Evolutionary conservation across 2,113 vertebrate species (phyloP), one percentile per base, ranked within the genome.

Genomic region (Entelurus aequoreus): DNA sequence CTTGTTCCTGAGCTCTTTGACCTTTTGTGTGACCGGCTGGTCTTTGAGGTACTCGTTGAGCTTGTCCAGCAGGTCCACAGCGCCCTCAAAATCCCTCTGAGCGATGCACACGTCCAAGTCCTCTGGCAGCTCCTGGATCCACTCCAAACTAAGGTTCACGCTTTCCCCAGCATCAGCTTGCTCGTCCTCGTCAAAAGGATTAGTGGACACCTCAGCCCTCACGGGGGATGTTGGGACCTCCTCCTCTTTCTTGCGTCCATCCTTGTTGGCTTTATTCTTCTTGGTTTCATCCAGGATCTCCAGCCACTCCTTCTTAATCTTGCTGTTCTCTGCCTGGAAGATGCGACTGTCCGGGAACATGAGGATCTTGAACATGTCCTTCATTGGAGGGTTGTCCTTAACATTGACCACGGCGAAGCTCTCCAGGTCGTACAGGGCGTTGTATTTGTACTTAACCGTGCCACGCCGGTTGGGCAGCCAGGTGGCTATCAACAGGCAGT

Each of bases 361-460:
- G 2, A 99, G 94, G 75, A 99, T 91, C 86, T 99, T 99, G 87
- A 99, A 99, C 97, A 99, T 99, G 87, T 99, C 96, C 79, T 98
- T 98, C 95, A 98, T 98, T 9, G 96, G 95, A 0, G 95, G 93
- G 80, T 98, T 97, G 88, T 99, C 97, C 79, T 99, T 99, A 8
- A 99, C 97, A 0, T 99, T 99, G 62, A 99, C 93, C 66, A 98
- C 93, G 0, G 97, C 97, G 21, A 99, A 88, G 64, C 94, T 93
- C 9, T 98, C 95, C 13, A 99, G 88, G 3, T 95, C 92, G 48
- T 99, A 98, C 42, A 99, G 84, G 0, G 95, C 95, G 1, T 95
- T 90, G 72, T 94, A 98, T 48, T 94, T 94, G 74, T 99, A 99
- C 72, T 92, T 91, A 8, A 91, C 89, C 0, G 92, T 85, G 0